phyloP scores from a whole-genome alignment of 2,113 vertebrate species.

The Oryzias celebensis region DNA sequence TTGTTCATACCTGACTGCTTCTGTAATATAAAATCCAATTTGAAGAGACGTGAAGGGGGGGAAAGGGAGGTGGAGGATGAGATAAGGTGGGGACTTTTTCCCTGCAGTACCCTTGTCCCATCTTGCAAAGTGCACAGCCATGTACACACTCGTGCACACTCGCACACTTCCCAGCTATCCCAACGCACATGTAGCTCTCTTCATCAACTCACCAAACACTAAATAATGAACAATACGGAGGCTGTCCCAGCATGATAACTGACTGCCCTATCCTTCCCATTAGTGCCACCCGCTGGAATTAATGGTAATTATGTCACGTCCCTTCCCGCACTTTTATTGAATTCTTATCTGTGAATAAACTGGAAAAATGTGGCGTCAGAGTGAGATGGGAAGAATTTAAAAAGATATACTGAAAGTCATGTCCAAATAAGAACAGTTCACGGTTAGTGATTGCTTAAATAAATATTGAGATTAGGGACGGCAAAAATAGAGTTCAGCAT shows the following conservation, averaged over 20 bases:
- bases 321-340: conserved; percentile 83
- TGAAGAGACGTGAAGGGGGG: conserved; percentile 80
- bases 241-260: conserved; percentile 90
- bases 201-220: conserved; percentile 96
- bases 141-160: conserved; percentile 22
- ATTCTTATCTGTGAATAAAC: conserved; percentile 86
- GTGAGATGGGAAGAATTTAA: conserved; percentile 41
- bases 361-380: conserved; percentile 39
- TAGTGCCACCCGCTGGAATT: conserved; percentile 85
- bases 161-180: conserved; percentile 4
- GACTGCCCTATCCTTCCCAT: conserved; percentile 78
- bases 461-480: conserved; percentile 38
- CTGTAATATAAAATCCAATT: conserved; percentile 96
- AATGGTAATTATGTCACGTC: conserved; percentile 93
- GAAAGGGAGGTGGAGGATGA: conserved; percentile 77
- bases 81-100: conserved; percentile 85
- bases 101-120: conserved; percentile 64
- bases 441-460: conserved; percentile 56
- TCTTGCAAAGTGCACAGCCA: conserved; percentile 48
- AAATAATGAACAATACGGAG: conserved; percentile 91
- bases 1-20: conserved; percentile 92
- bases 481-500: conserved; percentile 56
- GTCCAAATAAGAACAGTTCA: conserved; percentile 55
- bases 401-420: conserved; percentile 60
- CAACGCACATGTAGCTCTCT: conserved; percentile 36